Base-by-base conservation (phyloP, 2,888 invertebrate species). In the Plagodis dolabraria region DNA sequence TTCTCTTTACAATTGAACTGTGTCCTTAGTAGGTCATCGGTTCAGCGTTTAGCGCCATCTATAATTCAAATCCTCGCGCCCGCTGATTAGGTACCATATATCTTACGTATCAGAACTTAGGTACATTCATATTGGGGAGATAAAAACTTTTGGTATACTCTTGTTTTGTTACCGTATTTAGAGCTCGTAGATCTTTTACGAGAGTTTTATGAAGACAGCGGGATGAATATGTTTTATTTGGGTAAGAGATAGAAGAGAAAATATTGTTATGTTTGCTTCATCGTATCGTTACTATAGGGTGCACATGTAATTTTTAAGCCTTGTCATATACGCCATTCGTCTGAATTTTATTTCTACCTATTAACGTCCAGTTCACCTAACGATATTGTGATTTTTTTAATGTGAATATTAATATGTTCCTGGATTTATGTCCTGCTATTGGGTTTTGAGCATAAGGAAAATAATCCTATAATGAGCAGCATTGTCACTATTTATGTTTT, bases 21-120 rank as follows among this genome's bases (percentile, higher is more conserved):
- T 2, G 12, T 57, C 53, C 54, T 53, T 51, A 70, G 57, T 73
- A 72, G 77, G 80, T 67, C 76, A 81, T 83, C 76, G 80, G 81
- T 77, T 77, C 74, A 70, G 71, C 69, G 73, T 76, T 79, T 80
- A 80, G 71, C 75, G 76, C 76, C 74, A 77, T 76, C 79, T 77
- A 82, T 80, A 80, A 79, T 78, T 77, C 75, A 75, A 68, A 65
- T 64, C 59, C 63, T 57, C 62, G 43, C 60, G 51, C 51, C 38
- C 36, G 50, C 61, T 65, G 61, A 65, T 67, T 62, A 65, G 63
- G n/a, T 49, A 38, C 22, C 60, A 54, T 59, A 63, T 48, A 65
- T 53, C 53, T 48, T 36, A 38, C 53, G 33, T 33, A 57, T 22
- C 51, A 49, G 22, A 59, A 52, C 47, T 52, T 42, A 7, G 35